Evolutionary conservation across 2,888 invertebrate genomes (phyloP).

Genomic region (Silvanus unidentatus): DNA sequence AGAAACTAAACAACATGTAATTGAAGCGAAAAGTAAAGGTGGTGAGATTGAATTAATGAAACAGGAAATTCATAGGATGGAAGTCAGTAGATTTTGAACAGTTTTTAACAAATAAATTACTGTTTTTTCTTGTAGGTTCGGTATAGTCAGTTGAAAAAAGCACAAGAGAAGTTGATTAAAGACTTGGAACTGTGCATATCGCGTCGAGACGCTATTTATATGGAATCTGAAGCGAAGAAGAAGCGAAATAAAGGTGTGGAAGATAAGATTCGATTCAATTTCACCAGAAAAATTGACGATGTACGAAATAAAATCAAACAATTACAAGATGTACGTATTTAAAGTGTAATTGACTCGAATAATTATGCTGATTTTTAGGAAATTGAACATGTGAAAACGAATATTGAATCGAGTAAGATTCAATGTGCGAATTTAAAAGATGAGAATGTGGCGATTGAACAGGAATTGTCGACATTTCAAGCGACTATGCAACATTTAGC

Average conservation of each 20-base stretch:
- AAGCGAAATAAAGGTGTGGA: conserved; percentile 43
- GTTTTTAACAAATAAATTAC: neutral
- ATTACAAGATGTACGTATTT: conserved; percentile 44
- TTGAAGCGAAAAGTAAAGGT: conserved; percentile 56
- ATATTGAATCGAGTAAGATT: conserved; percentile 1
- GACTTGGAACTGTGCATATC: conserved; percentile 62
- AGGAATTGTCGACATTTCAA: conserved; percentile 10
- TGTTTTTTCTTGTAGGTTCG: conserved; percentile 38
- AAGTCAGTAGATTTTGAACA: conserved; percentile 48
- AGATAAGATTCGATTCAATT: conserved; percentile 47
- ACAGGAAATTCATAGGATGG: conserved; percentile 78
- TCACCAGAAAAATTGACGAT: conserved; percentile 55
- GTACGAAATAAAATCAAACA: conserved; percentile 54
- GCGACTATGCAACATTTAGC: conserved; percentile 17
- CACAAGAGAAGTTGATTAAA: conserved; percentile 55
- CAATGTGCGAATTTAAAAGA: neutral
- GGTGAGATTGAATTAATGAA: conserved; percentile 74
- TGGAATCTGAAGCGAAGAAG: conserved; percentile 52
- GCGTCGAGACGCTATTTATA: conserved; percentile 59
- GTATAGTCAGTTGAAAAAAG: conserved; percentile 49
- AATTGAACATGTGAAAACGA: conserved; percentile 1
- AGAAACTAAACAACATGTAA: conserved; percentile 64
- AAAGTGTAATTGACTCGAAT: too few species aligned
- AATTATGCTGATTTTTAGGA: conserved; percentile 11
- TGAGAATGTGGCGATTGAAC: conserved; percentile 1